Conservation (phyloP, 1,140 invertebrate species). For the Cherax quadricarinatus region DNA sequence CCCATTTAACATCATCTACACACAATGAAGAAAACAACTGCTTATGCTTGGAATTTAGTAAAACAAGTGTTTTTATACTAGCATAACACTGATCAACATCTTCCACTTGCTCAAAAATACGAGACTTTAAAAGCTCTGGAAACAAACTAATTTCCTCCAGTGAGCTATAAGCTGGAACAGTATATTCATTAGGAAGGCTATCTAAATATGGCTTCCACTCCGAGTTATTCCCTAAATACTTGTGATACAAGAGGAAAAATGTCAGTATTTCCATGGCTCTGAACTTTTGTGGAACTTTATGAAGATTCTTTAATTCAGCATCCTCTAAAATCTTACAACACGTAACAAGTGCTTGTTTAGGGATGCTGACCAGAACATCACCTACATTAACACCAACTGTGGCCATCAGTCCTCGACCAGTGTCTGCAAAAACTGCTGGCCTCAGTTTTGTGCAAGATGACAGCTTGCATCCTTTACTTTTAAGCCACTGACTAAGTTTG, state of each 20-base stretch:
- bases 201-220: constrained; percentile 80
- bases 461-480: background rate
- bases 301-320: constrained; percentile 74
- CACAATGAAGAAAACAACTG: constrained; percentile 11
- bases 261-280: constrained; percentile 79
- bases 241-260: constrained; percentile 81
- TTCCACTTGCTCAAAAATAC: constrained; percentile 74
- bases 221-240: constrained; percentile 74
- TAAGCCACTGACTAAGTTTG: constrained; percentile 40
- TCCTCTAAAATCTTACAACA: constrained; percentile 74
- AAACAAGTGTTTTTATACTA: constrained; percentile 11
- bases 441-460: constrained; percentile 22
- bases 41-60: background rate
- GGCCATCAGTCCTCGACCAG: constrained; percentile 81
- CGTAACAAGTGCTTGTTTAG: constrained; percentile 81
- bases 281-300: constrained; percentile 72
- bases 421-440: constrained; percentile 77
- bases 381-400: constrained; percentile 78
- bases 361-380: constrained; percentile 80
- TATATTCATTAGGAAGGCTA: constrained; percentile 80
- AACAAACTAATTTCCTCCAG: constrained; percentile 73
- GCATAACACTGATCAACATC: constrained; percentile 33
- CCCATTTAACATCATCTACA: constrained; percentile 73
- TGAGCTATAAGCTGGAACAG: constrained; percentile 75
- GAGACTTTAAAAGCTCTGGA: constrained; percentile 78